Percentiles rank a stretch among this genome's conserved stretches.
Evolutionary conservation across 2,113 vertebrate species (phyloP).

Genomic region (Pluvialis apricaria): DNA sequence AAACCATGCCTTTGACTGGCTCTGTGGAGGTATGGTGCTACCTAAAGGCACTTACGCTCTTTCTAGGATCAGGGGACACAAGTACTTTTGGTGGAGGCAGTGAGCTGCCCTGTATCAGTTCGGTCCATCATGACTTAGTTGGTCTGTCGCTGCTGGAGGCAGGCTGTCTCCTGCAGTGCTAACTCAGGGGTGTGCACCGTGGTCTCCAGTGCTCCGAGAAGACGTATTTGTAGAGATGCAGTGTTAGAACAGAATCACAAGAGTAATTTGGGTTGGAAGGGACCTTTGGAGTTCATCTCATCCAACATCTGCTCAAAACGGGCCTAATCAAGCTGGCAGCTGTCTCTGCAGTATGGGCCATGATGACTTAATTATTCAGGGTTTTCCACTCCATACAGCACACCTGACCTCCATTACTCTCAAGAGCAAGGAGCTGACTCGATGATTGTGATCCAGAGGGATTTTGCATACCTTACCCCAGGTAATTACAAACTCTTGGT

Average conservation of each 20-base stretch:
- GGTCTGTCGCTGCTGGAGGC: not conserved
- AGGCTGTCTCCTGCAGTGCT: not conserved
- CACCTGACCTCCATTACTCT: not conserved
- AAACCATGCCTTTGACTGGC: not conserved
- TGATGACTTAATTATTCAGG: not conserved
- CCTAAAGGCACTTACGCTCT: not conserved
- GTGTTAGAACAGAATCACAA: not conserved
- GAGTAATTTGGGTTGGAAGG: not conserved
- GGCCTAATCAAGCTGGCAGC: not conserved
- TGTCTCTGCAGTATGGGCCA: not conserved
- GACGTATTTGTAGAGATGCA: not conserved
- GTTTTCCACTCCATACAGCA: not conserved
- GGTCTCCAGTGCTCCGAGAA: not conserved
- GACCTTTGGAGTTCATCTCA: not conserved
- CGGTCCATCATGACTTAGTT: too few relatives aligned
- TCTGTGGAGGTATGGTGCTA: not conserved
- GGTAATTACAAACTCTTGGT: not conserved
- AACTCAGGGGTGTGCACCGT: rapidly evolving
- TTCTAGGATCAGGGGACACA: not conserved
- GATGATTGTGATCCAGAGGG: not conserved
- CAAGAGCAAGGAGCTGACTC: not conserved
- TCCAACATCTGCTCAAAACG: not conserved
- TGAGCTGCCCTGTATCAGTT: not conserved
- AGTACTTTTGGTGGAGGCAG: not conserved
- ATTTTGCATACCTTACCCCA: not conserved